Conservation (phyloP, 1,140 invertebrate genomes). For the Linepithema humile region DNA sequence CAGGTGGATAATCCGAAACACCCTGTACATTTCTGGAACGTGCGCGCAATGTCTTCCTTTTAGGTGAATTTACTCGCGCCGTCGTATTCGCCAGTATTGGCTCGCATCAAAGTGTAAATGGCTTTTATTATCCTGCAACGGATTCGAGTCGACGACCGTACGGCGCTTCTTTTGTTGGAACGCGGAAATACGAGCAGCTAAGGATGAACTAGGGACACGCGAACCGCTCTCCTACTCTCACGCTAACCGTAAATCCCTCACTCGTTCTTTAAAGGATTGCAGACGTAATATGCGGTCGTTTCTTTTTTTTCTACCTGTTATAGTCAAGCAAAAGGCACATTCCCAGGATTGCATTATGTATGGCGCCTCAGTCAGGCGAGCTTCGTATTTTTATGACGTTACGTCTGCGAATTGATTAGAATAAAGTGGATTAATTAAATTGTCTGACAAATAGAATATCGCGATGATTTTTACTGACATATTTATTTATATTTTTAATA, state of each 20-base stretch:
- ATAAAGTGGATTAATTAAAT: background rate
- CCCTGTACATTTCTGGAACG: background rate
- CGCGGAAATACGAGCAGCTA: slow-evolving; percentile 19
- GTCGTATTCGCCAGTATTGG: background rate
- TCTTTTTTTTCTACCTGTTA: background rate
- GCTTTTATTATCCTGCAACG: slow-evolving; percentile 47
- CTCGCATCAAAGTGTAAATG: slow-evolving; percentile 40
- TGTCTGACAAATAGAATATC: background rate
- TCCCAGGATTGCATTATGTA: background rate
- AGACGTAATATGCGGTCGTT: slow-evolving; percentile 18
- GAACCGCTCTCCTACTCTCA: slow-evolving; percentile 5
- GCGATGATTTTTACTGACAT: background rate
- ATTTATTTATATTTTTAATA: background rate
- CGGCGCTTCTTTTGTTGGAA: slow-evolving; percentile 24
- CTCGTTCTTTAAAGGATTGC: slow-evolving; percentile 35
- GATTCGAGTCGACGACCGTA: slow-evolving; percentile 20
- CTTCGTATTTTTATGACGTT: background rate
- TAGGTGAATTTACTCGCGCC: background rate
- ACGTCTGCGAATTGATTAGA: background rate
- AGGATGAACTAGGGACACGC: slow-evolving; percentile 60
- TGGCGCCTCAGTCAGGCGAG: background rate
- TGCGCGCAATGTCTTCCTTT: background rate
- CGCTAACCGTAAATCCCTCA: slow-evolving; percentile 19
- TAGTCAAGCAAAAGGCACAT: background rate
- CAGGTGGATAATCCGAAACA: background rate